A percentile compares a stretch with the other conserved stretches of the same genome.
Conservation (phyloP, 2,113 vertebrate genomes). For the Rostratula benghalensis region DNA sequence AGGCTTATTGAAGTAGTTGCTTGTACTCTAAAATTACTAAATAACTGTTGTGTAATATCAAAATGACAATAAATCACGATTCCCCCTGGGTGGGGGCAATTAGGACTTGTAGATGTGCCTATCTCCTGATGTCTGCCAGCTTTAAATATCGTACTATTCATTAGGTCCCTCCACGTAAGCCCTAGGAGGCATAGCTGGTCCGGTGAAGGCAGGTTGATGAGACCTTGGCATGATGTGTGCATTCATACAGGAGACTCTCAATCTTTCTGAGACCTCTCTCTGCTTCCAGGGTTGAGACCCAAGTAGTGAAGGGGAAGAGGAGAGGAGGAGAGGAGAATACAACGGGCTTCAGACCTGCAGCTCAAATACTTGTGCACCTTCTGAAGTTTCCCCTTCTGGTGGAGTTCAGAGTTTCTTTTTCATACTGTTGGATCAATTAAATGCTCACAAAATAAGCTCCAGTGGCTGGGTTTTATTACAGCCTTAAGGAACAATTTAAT, state of each 20-base stretch:
- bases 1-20: constrained; percentile 24
- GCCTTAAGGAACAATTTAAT: background rate
- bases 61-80: constrained; percentile 36
- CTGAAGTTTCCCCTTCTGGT: background rate
- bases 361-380: background rate
- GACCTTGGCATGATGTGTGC: accelerated
- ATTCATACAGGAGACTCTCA: background rate
- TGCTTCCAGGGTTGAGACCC: background rate
- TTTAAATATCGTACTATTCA: accelerated
- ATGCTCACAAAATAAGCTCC: background rate
- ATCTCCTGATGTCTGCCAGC: background rate
- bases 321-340: background rate
- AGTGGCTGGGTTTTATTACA: background rate
- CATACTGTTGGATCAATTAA: background rate
- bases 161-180: accelerated
- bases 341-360: background rate
- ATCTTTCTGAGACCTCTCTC: background rate
- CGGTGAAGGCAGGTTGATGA: background rate
- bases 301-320: background rate
- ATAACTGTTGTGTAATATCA: constrained; percentile 15
- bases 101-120: background rate
- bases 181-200: background rate
- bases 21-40: constrained; percentile 51
- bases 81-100: background rate
- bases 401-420: background rate